Evolutionary conservation across 2,888 invertebrate genomes (phyloP), one percentile per base, ranked within the genome.

Genomic region (Leptinotarsa rubiginosa): DNA sequence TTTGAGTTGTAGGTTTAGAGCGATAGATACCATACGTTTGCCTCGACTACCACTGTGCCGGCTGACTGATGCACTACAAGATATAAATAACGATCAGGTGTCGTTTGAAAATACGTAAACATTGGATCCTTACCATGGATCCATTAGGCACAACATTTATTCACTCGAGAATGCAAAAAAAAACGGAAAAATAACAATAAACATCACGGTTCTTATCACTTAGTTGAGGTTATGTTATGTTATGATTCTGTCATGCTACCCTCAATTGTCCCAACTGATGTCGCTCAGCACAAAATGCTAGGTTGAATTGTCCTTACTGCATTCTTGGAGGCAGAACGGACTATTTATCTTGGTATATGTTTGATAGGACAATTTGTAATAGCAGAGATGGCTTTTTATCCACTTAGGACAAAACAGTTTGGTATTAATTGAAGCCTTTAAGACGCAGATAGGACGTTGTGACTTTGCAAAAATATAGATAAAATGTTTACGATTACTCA

Each of bases 91-190:
- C 20, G 18, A 52, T 52, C 52, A 52, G 52, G n/a, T 52, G n/a
- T 18, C 18, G 52, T 18, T 52, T 20, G 2, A n/a, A 52, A 52
- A 52, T 52, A 16, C 15, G 4, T 7, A 52, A 52, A 52, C 52
- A 52, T 52, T 52, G n/a, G n/a, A 18, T n/a, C n/a, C 52, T 20
- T 52, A 52, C 52, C 47, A 47, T 47, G 47, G 47, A 47, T 47
- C 47, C 47, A 47, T 47, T 47, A 47, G 3, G 15, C 52, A 52
- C 52, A n/a, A 16, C n/a, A 52, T 52, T 52, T 4, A 52, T n/a
- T 52, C n/a, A 52, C 52, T 52, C 18, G n/a, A 52, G 18, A 52
- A 52, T 52, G 52, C 52, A 52, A 52, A 52, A 47, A 52, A 52
- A 7, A 52, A 3, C 52, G 18, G 18, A 52, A n/a, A 52, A n/a